These are phyloP conservation scores for Channa maculata DNA, from an alignment of 2,113 vertebrate species.

Conservation along the genomic window DNA sequence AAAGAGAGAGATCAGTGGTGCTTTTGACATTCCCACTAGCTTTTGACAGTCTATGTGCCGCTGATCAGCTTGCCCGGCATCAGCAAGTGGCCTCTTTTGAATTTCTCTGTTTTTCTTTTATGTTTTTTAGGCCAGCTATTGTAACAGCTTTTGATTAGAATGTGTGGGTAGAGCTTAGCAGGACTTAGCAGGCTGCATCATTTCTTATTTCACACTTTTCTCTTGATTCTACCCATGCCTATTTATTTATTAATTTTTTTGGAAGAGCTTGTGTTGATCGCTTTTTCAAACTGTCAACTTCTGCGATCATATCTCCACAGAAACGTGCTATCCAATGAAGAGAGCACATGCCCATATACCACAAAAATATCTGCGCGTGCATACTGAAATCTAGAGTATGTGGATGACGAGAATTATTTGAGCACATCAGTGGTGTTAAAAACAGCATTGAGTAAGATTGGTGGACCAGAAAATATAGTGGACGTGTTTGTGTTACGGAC, in stretches of 20 bases:
- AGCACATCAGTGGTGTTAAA: no score
- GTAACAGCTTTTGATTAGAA: constrained; percentile 61
- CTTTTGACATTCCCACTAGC: constrained; percentile 69
- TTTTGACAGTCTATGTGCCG: constrained; percentile 75
- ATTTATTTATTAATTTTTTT: neutral
- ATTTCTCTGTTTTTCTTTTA: constrained; percentile 47
- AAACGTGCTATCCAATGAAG: neutral
- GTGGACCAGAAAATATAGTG: no score
- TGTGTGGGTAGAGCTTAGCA: constrained; percentile 65
- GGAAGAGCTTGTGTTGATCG: constrained; percentile 18
- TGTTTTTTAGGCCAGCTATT: constrained; percentile 56
- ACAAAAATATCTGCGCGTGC: constrained; percentile 9
- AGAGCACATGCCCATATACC: constrained; percentile 9
- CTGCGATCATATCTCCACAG: constrained; percentile 28
- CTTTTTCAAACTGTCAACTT: constrained; percentile 34
- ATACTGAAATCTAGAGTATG: no score
- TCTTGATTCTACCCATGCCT: constrained; percentile 23
- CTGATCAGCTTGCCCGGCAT: constrained; percentile 64
- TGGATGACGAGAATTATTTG: no score
- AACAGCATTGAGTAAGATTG: no score
- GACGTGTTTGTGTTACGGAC: no score
- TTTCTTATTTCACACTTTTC: constrained; percentile 64
- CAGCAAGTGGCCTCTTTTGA: constrained; percentile 64
- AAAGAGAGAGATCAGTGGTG: constrained; percentile 65
- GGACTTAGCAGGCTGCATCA: constrained; percentile 44